Base-by-base conservation (phyloP, 92 coral and sea anemone genomes). In the Pocillopora meandrina region DNA sequence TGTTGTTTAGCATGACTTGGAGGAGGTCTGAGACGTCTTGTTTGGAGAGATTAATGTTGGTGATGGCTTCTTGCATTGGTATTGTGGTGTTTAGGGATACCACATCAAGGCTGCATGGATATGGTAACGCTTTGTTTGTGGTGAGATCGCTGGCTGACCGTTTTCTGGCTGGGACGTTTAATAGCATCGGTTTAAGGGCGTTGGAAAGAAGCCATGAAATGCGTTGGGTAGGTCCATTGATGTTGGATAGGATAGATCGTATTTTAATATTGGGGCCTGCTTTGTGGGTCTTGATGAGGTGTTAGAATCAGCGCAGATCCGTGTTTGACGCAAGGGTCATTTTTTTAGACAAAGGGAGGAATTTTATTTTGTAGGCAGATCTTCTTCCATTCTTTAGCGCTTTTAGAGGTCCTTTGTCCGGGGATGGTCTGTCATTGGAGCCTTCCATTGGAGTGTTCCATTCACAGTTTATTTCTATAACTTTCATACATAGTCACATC, bases 21-120 rank as follows among this genome's bases (percentile, higher is more conserved):
- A 69, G 73, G 9, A 69, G 73, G 12, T 69, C 73, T 23, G 15
- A 20, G 2, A 42, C 8, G 52, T 42, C 52, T 42, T 42, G 52
- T 7, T 42, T 42, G 52, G 52, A 42, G 52, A 42, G 4, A 7
- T 42, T 7, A 42, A 23, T 10, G 47, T 21, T 49, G 26, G 89
- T 76, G 60, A 76, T 82, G 56, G 73, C 66, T 68, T 42, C 52
- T 7, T 42, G 52, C 8, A 76, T 56, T 19, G 88, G 78, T 3
- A 85, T 20, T 5, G 76, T 77, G 12, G 77, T 69, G 77, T 85
- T 77, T 10, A 77, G 77, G 23, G 84, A 67, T 3, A 68, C 84
- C 62, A 77, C 89, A 64, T 85, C 84, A 36, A 85, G 72, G 42
- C 82, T 84, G 87, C 75, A 84, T 52, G 83, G 83, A 56, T 79